These are phyloP conservation scores for Lasius fuliginosus DNA, from an alignment of 2,888 invertebrate genomes.

Conservation along the genomic window DNA sequence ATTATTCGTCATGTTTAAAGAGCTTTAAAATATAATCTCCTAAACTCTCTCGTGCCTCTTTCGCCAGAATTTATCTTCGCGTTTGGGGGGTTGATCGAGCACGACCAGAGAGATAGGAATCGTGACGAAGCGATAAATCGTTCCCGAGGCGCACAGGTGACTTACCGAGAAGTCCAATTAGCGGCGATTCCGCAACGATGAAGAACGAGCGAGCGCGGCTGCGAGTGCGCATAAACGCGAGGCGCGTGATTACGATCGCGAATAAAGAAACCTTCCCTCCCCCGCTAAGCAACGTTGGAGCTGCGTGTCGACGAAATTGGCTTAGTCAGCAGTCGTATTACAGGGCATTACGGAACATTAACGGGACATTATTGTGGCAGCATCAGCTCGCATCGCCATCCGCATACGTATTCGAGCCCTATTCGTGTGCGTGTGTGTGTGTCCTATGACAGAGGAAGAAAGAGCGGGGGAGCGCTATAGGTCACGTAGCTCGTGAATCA, in stretches of 20 bases:
- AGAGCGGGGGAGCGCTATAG: slow-evolving; percentile 51
- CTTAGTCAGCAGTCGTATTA: slow-evolving; percentile 79
- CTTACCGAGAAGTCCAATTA: slow-evolving; percentile 76
- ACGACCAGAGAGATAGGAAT: slow-evolving; percentile 22
- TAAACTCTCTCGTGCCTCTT: neutral
- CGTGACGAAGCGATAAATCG: slow-evolving; percentile 38
- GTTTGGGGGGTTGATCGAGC: slow-evolving; percentile 25
- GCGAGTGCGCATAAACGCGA: slow-evolving; percentile 21
- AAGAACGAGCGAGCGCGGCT: slow-evolving; percentile 8
- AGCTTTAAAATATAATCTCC: neutral
- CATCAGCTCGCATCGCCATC: slow-evolving; percentile 49
- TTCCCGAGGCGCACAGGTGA: slow-evolving; percentile 60
- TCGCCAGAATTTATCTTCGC: neutral
- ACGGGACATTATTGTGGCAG: slow-evolving; percentile 60
- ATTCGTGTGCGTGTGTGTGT: neutral
- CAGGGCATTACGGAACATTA: slow-evolving; percentile 75
- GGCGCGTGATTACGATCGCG: slow-evolving; percentile 37
- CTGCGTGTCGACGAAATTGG: slow-evolving; percentile 72
- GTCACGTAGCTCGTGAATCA: slow-evolving; percentile 77
- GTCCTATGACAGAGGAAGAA: slow-evolving; percentile 33
- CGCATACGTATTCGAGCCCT: slow-evolving; percentile 32
- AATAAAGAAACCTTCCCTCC: slow-evolving; percentile 1
- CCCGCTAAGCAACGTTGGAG: slow-evolving; percentile 49
- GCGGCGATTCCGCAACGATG: slow-evolving; percentile 69
- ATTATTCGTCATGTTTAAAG: neutral